These are phyloP conservation scores for Altica lythri DNA, from an alignment of 2,888 invertebrate genomes.

Conservation along the genomic window DNA sequence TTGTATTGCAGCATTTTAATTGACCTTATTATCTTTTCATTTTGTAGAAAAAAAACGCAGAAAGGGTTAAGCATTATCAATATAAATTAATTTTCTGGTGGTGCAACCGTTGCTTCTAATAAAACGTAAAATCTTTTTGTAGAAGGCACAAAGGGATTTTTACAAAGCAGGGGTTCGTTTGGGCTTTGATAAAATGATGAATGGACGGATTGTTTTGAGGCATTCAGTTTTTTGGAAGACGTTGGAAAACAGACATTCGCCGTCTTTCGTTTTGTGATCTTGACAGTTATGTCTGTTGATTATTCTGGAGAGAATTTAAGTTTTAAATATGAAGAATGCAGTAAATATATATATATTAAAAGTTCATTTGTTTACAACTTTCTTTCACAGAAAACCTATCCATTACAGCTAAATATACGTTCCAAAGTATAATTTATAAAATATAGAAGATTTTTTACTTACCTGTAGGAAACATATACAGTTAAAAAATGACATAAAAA, in stretches of 20 bases:
- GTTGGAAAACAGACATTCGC: constrained; percentile 1
- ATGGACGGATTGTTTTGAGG: constrained; percentile 20
- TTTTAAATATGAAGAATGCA: no score
- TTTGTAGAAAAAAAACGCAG: not conserved
- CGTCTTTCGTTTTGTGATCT: constrained; percentile 12
- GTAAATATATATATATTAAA: no score
- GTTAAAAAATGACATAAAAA: no score
- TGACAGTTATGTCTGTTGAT: no score
- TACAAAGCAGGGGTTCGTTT: not conserved
- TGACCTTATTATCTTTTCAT: not conserved
- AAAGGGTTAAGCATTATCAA: constrained; percentile 10
- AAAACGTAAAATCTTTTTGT: constrained; percentile 21
- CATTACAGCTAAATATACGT: no score
- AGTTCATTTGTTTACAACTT: no score
- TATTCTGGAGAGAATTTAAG: no score
- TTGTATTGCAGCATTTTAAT: not conserved
- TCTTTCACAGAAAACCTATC: no score
- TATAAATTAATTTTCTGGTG: constrained; percentile 20
- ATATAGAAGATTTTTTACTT: no score
- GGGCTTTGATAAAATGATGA: constrained; percentile 21
- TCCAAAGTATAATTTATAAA: no score
- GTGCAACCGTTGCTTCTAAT: constrained; percentile 17
- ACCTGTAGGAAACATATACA: no score
- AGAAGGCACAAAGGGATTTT: constrained; percentile 14
- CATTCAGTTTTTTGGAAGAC: constrained; percentile 10